Base-by-base conservation (phyloP, 2,797 vertebrate species). In the Allobates femoralis region DNA sequence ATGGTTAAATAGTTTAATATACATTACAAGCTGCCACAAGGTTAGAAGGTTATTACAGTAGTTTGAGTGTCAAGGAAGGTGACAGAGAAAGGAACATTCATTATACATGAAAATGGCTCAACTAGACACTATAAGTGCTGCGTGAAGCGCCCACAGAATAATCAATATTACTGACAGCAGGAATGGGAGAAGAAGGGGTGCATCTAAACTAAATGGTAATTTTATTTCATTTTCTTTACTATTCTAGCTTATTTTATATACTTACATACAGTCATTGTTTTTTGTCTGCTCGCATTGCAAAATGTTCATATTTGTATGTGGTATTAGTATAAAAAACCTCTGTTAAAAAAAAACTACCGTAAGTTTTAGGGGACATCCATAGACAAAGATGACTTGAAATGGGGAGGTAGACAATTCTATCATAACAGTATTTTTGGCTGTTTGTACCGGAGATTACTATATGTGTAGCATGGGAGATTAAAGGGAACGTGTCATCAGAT, bases 61-160 rank as follows among this genome's bases (percentile, higher is more conserved):
- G 66, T 69, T 34, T 69, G 37, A 69, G 32, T 69, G 32, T 69
- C 66, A 69, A 69, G 66, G 10, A 69, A 69, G 19, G 66, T 37
- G 66, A 69, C 32, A 5, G 37, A 19, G 32, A 37, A 28, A 69
- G 34, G 66, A 69, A 37, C 66, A 69, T 69, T 69, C 32, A 69
- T 69, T 69, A 37, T 69, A 69, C 66, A 69, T 69, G 66, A 69
- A 69, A 11, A 21, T 37, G 66, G 66, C 32, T 69, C 34, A 69
- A 69, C 66, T 37, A 69, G 66, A 69, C 30, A 69, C n/a, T 34
- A 34, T 67, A 67, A 67, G 66, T 37, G 19, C 32, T 37, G 19
- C 4, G 66, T 37, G 34, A 37, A 30, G 66, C 66, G 12, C 32
- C 66, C 32, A 37, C 66, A 37, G 66, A 67, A 67, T 34, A 67